Percentiles rank a stretch among this genome's conserved stretches.
Conservation (phyloP, 1,140 invertebrate species). For the Druon quercuslanigerum region DNA sequence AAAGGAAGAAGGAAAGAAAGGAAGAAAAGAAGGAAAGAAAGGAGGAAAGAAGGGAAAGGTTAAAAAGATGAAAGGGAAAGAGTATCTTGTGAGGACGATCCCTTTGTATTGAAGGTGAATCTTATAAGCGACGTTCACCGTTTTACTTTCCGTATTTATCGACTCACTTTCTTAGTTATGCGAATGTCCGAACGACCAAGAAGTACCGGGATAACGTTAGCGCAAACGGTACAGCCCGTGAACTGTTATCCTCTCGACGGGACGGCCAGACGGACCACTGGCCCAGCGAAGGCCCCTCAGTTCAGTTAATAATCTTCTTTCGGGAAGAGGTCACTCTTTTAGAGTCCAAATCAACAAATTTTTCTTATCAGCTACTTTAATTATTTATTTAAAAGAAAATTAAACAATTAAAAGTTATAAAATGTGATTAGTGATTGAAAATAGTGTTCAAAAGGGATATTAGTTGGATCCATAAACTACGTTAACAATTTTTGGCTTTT, state of each 20-base stretch:
- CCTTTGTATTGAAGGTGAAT: constrained; percentile 28
- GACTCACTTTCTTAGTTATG: constrained; percentile 52
- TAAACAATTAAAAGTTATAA: no score
- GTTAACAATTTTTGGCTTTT: no score
- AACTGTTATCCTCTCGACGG: constrained; percentile 65
- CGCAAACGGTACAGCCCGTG: constrained; percentile 64
- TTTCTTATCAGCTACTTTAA: neutral
- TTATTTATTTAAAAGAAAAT: no score
- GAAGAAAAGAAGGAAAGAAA: neutral
- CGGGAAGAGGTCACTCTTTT: constrained; percentile 44
- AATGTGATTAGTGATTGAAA: no score
- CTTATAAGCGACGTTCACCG: constrained; percentile 20
- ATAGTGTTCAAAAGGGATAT: no score
- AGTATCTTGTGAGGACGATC: neutral
- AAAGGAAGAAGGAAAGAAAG: neutral
- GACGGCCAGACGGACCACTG: constrained; percentile 55
- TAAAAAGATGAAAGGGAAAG: constrained; percentile 16
- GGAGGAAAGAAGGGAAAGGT: neutral
- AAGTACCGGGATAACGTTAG: constrained; percentile 60
- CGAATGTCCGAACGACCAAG: constrained; percentile 46
- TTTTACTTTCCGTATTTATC: constrained; percentile 51
- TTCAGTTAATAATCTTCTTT: constrained; percentile 62
- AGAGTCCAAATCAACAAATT: neutral
- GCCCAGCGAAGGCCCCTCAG: constrained; percentile 61
- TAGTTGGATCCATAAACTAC: no score